Conservation (phyloP, 2,113 vertebrate genomes). For the Pongo pygmaeus region DNA sequence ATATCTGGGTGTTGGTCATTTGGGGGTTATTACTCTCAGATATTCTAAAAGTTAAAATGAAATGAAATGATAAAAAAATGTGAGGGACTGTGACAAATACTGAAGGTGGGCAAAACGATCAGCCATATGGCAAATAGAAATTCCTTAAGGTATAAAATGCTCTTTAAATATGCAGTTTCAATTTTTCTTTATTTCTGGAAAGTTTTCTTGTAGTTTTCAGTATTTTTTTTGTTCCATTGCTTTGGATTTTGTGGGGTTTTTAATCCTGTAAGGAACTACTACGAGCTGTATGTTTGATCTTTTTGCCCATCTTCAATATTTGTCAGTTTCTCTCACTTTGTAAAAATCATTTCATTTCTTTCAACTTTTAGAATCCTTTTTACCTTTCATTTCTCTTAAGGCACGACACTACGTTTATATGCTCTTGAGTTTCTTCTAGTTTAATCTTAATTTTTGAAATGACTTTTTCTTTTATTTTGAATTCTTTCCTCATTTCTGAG, state of each 20-base stretch:
- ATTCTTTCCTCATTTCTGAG: neutral
- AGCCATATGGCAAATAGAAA: no score
- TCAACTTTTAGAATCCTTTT: neutral
- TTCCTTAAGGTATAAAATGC: no score
- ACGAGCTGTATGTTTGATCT: neutral
- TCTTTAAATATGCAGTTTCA: neutral
- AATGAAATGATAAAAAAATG: no score
- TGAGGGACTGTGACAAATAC: no score
- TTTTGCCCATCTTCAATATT: neutral
- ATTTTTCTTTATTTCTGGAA: neutral
- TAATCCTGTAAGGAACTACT: neutral
- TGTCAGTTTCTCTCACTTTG: neutral
- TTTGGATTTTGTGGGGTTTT: neutral
- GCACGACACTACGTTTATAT: neutral
- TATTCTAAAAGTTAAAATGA: neutral
- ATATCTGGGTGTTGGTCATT: neutral
- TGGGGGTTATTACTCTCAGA: neutral
- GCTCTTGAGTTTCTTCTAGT: neutral
- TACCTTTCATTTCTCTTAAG: neutral
- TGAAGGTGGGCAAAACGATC: no score
- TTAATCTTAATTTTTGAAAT: neutral
- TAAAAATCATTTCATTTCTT: neutral
- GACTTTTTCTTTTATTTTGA: neutral
- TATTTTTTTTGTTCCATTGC: neutral
- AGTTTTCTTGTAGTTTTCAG: neutral